A percentile compares a stretch with the other conserved stretches of the same genome.
Conservation (phyloP, 2,797 vertebrate genomes). For the Craterocephalus amniculus region DNA sequence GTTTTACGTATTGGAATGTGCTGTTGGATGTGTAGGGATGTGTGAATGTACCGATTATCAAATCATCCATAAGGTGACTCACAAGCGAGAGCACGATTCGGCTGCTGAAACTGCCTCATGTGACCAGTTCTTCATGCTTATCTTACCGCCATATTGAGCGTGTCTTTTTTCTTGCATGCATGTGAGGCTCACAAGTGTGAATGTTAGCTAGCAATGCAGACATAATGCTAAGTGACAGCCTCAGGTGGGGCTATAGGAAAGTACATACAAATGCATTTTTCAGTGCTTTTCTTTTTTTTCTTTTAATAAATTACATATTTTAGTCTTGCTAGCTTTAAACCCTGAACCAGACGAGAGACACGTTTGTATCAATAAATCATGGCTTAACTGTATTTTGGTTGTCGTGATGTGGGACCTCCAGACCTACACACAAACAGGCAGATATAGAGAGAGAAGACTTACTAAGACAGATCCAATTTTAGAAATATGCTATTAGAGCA, state of each 20-base stretch:
- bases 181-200: constrained; percentile 47
- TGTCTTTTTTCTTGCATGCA: constrained; percentile 54
- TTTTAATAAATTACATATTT: constrained; percentile 43
- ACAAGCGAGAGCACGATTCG: constrained; percentile 54
- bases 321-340: constrained; percentile 41
- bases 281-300: constrained; percentile 21
- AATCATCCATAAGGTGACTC: constrained; percentile 73
- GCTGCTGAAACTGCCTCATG: constrained; percentile 50
- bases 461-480: constrained; percentile 57
- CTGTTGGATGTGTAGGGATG: constrained; percentile 57
- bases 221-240: constrained; percentile 63
- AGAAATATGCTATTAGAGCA: constrained; percentile 61
- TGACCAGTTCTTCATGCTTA: constrained; percentile 63
- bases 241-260: constrained; percentile 49
- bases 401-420: constrained; percentile 43
- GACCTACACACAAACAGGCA: constrained; percentile 25
- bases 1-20: constrained; percentile 46
- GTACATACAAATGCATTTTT: constrained; percentile 42
- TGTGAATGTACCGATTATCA: constrained; percentile 71
- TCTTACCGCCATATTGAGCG: constrained; percentile 60
- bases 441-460: constrained; percentile 12
- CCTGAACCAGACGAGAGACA: constrained; percentile 26
- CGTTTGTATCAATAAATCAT: constrained; percentile 58
- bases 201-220: constrained; percentile 44
- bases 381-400: constrained; percentile 53